Conservation (phyloP, 1,140 invertebrate genomes). For the Agraylea sexmaculata region DNA sequence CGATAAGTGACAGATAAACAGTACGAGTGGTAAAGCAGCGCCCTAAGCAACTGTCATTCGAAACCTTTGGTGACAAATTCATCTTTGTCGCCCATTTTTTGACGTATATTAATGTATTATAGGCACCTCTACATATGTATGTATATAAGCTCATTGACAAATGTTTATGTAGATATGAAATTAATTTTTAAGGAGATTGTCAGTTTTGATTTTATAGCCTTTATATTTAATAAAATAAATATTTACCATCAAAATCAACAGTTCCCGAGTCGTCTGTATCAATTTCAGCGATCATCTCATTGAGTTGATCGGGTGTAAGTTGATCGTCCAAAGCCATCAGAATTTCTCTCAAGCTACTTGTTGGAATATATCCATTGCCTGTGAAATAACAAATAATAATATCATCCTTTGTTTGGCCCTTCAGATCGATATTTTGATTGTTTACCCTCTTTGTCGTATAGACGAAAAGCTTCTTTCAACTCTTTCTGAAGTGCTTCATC, state of each 20-base stretch:
- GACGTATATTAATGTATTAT: no score
- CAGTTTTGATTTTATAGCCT: no score
- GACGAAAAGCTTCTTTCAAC: constrained; percentile 60
- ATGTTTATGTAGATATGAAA: no score
- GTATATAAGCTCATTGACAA: no score
- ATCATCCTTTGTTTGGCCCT: not conserved
- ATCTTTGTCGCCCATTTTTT: no score
- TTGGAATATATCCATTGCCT: constrained; percentile 75
- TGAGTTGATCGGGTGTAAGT: constrained; percentile 65
- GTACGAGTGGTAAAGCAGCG: no score
- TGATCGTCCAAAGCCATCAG: constrained; percentile 67
- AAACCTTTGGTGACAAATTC: no score
- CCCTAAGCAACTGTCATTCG: no score
- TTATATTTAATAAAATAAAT: no score
- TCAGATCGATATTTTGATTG: constrained; percentile 31
- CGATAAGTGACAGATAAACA: no score
- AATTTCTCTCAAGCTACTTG: constrained; percentile 66
- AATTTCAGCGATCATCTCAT: constrained; percentile 77
- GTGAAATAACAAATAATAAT: constrained; percentile 17
- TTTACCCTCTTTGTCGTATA: constrained; percentile 61
- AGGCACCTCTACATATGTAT: no score
- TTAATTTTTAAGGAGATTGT: no score
- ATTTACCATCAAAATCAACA: constrained; percentile 74
- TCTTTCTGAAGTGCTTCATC: constrained; percentile 69
- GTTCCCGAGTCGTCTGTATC: constrained; percentile 71